Evolutionary conservation across 2,113 vertebrate species (phyloP).

Genomic region (Pipra filicauda): DNA sequence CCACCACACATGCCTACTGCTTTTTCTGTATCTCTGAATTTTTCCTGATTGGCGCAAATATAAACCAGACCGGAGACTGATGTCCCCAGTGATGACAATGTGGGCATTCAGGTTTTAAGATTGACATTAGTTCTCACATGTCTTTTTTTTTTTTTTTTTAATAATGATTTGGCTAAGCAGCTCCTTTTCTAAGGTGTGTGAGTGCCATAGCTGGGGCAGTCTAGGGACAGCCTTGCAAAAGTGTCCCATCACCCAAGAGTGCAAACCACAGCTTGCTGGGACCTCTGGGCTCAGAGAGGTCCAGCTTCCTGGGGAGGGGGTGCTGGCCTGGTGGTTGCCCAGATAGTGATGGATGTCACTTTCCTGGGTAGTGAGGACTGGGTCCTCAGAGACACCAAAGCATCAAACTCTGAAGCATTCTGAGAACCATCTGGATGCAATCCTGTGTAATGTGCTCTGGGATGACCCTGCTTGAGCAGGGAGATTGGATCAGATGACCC

Average conservation of each 20-base stretch:
- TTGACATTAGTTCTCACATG: not conserved
- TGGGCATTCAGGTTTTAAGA: not conserved
- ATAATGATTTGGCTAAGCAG: not conserved
- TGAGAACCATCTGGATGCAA: rapidly evolving
- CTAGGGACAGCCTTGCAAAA: too few relatives aligned
- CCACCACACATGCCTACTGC: not conserved
- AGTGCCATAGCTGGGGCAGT: rapidly evolving
- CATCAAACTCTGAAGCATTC: too few relatives aligned
- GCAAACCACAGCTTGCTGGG: not conserved
- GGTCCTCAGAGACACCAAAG: not conserved
- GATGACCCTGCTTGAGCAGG: too few relatives aligned
- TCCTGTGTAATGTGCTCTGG: not conserved
- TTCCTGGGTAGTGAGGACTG: too few relatives aligned
- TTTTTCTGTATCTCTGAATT: not conserved
- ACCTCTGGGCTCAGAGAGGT: rapidly evolving
- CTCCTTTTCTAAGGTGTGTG: not conserved
- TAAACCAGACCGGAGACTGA: not conserved
- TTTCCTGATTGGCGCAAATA: not conserved
- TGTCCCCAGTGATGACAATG: too few relatives aligned
- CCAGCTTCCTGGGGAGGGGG: not conserved
- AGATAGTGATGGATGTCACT: rapidly evolving
- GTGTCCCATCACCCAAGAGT: not conserved
- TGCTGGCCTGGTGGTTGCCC: rapidly evolving
- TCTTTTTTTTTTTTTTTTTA: not conserved
- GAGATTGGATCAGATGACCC: too few relatives aligned